A percentile compares a stretch with the other conserved stretches of the same genome.
phyloP scores from a whole-genome alignment of 2,888 invertebrate species.

The Aporophyla lueneburgensis region DNA sequence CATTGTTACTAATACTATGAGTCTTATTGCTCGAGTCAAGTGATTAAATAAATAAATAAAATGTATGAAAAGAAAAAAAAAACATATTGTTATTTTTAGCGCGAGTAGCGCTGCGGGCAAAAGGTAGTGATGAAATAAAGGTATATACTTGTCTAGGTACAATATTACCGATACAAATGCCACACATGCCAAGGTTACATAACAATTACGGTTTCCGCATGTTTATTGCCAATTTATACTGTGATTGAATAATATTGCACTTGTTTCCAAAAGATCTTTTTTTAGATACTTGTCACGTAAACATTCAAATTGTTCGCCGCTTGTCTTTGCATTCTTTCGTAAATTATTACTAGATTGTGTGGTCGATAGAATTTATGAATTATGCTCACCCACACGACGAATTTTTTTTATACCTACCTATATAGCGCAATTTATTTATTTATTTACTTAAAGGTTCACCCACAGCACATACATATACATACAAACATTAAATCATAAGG shows the following conservation, averaged over 20 bases:
- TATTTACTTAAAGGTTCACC: no score
- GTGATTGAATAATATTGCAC: constrained; percentile 35
- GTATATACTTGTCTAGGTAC: neutral
- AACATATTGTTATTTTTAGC: no score
- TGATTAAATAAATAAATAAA: no score
- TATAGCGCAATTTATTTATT: no score
- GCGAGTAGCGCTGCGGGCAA: no score
- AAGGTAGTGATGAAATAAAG: neutral
- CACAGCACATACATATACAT: no score
- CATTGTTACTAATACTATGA: no score
- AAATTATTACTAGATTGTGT: constrained; percentile 3
- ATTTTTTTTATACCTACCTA: neutral
- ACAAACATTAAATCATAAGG: no score
- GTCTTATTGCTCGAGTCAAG: no score
- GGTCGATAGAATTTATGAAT: constrained; percentile 4
- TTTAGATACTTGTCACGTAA: constrained; percentile 36
- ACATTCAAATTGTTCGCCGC: constrained; percentile 31
- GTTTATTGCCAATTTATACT: constrained; percentile 49
- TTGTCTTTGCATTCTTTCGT: constrained; percentile 13
- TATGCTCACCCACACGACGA: neutral
- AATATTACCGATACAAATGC: constrained; percentile 46
- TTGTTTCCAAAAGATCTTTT: constrained; percentile 17
- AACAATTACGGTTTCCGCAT: constrained; percentile 34
- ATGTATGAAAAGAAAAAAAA: no score
- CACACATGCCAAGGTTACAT: constrained; percentile 51